Conservation (phyloP, 2,888 invertebrate genomes). For the Callinectes sapidus region DNA sequence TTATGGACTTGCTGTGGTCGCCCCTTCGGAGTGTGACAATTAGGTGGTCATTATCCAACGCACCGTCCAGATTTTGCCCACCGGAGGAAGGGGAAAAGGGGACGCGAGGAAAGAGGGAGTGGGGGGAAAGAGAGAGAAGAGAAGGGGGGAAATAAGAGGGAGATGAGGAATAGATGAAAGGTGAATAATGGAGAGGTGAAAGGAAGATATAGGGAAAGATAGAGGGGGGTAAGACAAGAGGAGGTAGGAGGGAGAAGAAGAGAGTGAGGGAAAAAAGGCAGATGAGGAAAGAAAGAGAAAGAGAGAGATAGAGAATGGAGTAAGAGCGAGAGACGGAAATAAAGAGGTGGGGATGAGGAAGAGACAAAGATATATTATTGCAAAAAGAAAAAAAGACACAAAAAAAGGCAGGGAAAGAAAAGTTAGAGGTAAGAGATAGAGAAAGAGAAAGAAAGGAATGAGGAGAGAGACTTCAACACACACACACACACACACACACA, state of each 20-base stretch:
- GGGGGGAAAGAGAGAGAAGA: too few relatives aligned
- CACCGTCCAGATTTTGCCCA: background rate
- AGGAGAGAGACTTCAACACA: too few relatives aligned
- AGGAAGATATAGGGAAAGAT: background rate
- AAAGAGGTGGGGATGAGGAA: background rate
- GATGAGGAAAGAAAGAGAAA: background rate
- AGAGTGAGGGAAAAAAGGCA: too few relatives aligned
- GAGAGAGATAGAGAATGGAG: too few relatives aligned
- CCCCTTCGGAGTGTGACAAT: slow-evolving; percentile 26
- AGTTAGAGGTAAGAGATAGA: background rate
- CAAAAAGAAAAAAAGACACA: too few relatives aligned
- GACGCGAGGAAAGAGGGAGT: background rate
- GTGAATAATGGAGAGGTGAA: background rate
- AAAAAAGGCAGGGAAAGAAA: too few relatives aligned
- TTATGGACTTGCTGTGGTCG: background rate
- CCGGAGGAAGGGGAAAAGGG: background rate
- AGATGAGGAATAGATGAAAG: background rate
- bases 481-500: too few relatives aligned
- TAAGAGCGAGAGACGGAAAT: background rate
- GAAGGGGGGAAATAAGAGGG: background rate
- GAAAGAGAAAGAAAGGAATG: background rate
- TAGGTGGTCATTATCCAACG: background rate
- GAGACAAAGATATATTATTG: too few relatives aligned
- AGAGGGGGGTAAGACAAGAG: background rate
- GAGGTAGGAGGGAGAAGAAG: background rate